Conservation (phyloP, 1,140 invertebrate genomes). For the Planococcus citri region DNA sequence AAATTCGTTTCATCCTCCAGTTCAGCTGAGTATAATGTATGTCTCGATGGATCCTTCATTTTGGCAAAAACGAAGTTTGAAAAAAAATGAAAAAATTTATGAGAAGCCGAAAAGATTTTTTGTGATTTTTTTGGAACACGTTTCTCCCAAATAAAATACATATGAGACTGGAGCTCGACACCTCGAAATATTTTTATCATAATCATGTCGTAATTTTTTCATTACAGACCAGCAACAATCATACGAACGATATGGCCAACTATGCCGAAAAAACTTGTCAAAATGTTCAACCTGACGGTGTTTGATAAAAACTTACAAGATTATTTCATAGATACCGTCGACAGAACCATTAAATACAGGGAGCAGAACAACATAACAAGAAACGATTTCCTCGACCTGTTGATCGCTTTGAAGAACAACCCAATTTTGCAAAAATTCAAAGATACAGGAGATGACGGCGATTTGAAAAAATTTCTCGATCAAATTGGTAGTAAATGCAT, state of each 20-base stretch:
- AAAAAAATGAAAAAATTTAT: too few species aligned
- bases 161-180: too few species aligned
- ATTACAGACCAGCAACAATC: too few species aligned
- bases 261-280: not conserved
- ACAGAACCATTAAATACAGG: constrained; percentile 30
- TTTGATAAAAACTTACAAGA: constrained; percentile 26
- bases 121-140: too few species aligned
- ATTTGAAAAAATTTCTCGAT: not conserved
- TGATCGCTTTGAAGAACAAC: constrained; percentile 21
- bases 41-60: too few species aligned
- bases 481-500: not conserved
- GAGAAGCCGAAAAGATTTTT: too few species aligned
- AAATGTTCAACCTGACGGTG: constrained; percentile 16
- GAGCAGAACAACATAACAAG: constrained; percentile 28
- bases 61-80: too few species aligned
- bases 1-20: too few species aligned
- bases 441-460: not conserved
- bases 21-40: too few species aligned
- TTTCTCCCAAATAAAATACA: too few species aligned
- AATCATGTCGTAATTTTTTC: too few species aligned
- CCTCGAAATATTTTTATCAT: too few species aligned
- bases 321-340: constrained; percentile 28
- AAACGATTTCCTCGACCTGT: constrained; percentile 33
- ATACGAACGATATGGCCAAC: not conserved
- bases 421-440: not conserved